Evolutionary conservation across 1,140 invertebrate genomes (phyloP).

Genomic region (Thalassaphorura encarpata): DNA sequence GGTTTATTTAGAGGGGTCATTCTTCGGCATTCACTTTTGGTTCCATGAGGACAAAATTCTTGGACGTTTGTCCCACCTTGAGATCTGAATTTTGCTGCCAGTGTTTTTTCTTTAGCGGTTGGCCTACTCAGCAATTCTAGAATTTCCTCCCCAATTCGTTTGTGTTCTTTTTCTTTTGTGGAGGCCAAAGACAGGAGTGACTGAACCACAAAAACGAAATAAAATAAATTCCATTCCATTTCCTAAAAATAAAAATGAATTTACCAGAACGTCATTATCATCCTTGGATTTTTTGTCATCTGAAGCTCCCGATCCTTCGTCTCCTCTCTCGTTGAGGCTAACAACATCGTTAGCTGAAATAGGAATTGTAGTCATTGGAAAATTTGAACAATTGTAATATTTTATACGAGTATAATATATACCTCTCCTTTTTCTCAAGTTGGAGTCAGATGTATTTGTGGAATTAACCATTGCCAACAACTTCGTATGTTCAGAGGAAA

Average conservation of each 20-base stretch:
- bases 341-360: constrained; percentile 16
- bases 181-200: constrained; percentile 86
- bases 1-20: constrained; percentile 45
- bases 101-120: constrained; percentile 85
- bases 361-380: background rate
- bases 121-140: constrained; percentile 86
- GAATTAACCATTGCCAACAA: constrained; percentile 57
- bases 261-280: constrained; percentile 24
- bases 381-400: background rate
- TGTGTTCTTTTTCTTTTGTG: constrained; percentile 87
- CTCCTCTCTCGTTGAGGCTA: background rate
- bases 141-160: constrained; percentile 92
- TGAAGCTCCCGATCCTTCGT: background rate
- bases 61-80: constrained; percentile 60
- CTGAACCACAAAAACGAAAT: constrained; percentile 44
- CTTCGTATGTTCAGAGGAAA: constrained; percentile 58
- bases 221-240: constrained; percentile 35
- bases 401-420: background rate
- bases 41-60: constrained; percentile 93
- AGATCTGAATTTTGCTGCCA: constrained; percentile 89
- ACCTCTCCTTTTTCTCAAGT: constrained; percentile 23
- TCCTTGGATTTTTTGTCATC: constrained; percentile 17
- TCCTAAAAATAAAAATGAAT: background rate
- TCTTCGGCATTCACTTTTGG: constrained; percentile 75
- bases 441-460: constrained; percentile 28